Evolutionary conservation across 1,140 invertebrate genomes (phyloP), one percentile per base, ranked within the genome.

Genomic region (Parapsyche elsis): DNA sequence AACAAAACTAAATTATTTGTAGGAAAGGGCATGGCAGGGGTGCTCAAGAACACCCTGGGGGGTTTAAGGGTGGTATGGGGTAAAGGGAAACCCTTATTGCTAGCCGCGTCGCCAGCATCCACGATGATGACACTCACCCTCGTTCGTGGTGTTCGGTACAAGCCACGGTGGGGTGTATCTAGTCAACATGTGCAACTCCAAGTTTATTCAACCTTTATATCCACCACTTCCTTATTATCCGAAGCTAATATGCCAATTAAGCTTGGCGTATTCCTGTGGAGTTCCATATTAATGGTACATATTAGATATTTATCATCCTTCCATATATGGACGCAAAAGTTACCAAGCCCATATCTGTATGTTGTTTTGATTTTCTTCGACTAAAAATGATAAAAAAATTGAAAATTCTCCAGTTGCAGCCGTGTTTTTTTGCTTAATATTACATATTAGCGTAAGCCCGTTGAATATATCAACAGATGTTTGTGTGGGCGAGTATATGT

Each of bases 1-100:
- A 76, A 76, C 81, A 77, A 80, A 81, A 82, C 78, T 79, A 82
- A 82, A 82, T 82, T 82, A 82, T 82, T 75, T 81, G 64, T 49
- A 38, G 30, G 30, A 38, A 38, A 7, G 46, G 64, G 24, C 78
- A 70, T 78, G 76, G 76, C 49, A 12, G 49, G 49, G 49, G 16
- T 53, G 49, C 16, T 53, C 49, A 10, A 53, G 16, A 16, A 16
- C 12, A 16, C 49, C 49, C 49, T 53, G 16, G 49, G 49, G 49
- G 49, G 49, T 53, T 14, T 2, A 10, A 53, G 49, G 49, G 49
- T 53, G 49, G 49, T 12, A 10, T 53, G 16, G 49, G 49, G 49
- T 53, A 1, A 10, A 53, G 49, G 16, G 10, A 16, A 1, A 16
- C 49, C 10, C 49, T 53, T 53, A 53, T 53, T 53, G 49, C 49